Percentiles rank a stretch among this genome's conserved stretches.
phyloP scores from a whole-genome alignment of 2,113 vertebrate species.

The Serilophus lunatus region DNA sequence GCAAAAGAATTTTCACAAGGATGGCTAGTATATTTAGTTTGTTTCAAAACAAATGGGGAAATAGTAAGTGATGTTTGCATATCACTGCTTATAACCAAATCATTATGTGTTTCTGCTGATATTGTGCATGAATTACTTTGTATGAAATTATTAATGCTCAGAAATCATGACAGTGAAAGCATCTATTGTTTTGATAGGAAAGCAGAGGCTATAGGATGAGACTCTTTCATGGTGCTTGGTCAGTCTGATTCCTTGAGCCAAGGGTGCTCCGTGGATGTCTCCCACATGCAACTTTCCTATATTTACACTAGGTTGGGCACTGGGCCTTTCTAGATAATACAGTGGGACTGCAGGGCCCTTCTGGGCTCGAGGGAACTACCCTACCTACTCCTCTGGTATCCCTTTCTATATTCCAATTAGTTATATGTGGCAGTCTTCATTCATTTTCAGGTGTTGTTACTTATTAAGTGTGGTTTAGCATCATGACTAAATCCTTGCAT shows the following conservation, averaged over 20 bases:
- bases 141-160: neutral
- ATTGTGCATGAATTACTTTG: neutral
- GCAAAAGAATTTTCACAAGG: neutral
- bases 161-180: neutral
- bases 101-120: neutral
- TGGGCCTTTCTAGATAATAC: neutral
- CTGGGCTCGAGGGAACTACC: neutral
- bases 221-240: neutral
- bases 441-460: neutral
- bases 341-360: neutral
- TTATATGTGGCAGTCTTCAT: neutral
- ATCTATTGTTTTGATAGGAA: neutral
- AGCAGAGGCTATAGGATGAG: neutral
- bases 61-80: neutral
- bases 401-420: neutral
- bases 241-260: neutral
- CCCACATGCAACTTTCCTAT: neutral
- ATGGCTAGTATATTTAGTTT: neutral
- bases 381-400: neutral
- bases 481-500: neutral
- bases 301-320: neutral
- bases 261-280: neutral
- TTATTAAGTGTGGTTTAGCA: neutral
- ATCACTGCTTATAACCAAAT: neutral
- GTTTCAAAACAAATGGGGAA: neutral